Conservation (phyloP, 2,888 invertebrate genomes). For the Andrena minutula region DNA sequence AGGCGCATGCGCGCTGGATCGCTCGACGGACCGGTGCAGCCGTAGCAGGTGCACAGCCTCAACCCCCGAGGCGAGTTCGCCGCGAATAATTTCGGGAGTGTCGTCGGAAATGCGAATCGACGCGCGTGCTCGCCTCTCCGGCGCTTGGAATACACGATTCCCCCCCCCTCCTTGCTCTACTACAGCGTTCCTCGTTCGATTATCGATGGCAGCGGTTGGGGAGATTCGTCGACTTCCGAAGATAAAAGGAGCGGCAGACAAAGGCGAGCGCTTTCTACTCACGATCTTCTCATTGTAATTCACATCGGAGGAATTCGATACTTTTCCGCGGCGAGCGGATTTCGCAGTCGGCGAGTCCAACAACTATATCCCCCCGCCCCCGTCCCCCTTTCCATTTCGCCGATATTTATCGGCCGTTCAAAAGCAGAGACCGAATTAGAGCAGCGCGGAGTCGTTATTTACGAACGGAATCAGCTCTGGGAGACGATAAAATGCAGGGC, state of each 20-base stretch:
- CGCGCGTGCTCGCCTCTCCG: neutral
- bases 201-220: slow-evolving; percentile 17
- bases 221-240: neutral
- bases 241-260: slow-evolving; percentile 22
- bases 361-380: neutral
- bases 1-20: slow-evolving; percentile 31
- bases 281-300: slow-evolving; percentile 27
- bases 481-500: neutral
- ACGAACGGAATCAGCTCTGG: slow-evolving; percentile 8
- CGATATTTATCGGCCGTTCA: slow-evolving; percentile 10
- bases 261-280: slow-evolving; percentile 13
- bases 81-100: neutral
- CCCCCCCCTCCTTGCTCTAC: too few relatives aligned
- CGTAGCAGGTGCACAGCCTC: slow-evolving; percentile 56
- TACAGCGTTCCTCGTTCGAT: slow-evolving; percentile 19
- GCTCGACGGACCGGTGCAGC: slow-evolving; percentile 41
- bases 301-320: slow-evolving; percentile 42
- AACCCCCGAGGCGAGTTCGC: neutral
- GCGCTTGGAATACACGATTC: neutral
- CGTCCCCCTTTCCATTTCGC: too few relatives aligned
- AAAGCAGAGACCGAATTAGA: slow-evolving; percentile 16
- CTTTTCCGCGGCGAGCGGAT: neutral
- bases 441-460: slow-evolving; percentile 11
- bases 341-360: neutral
- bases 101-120: neutral